Conservation (phyloP, 2,797 vertebrate species). For the Tapera naevia region DNA sequence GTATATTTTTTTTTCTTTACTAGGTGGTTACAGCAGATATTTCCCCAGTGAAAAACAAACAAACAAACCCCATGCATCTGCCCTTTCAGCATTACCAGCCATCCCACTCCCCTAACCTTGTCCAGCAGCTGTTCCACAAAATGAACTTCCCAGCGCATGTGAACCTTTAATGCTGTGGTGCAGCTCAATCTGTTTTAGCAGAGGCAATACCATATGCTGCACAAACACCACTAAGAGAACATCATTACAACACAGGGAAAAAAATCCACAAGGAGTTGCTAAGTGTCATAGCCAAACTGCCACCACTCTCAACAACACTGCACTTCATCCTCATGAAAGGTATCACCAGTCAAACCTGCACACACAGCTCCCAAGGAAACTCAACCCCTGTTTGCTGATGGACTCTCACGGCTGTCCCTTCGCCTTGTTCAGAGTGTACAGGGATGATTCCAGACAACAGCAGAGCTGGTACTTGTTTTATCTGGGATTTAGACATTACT, state of each 20-base stretch:
- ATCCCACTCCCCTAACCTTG: neutral
- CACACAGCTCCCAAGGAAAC: neutral
- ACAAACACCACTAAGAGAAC: neutral
- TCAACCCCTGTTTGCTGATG: neutral
- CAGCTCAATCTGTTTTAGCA: neutral
- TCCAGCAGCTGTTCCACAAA: neutral
- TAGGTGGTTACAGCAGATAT: neutral
- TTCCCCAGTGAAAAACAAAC: neutral
- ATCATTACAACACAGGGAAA: neutral
- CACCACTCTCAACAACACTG: rapidly evolving
- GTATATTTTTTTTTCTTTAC: neutral
- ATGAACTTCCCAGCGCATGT: rapidly evolving
- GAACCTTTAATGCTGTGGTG: neutral
- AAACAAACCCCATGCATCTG: rapidly evolving
- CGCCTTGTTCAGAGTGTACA: neutral
- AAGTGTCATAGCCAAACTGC: neutral
- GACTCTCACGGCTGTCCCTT: neutral
- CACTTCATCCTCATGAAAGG: neutral
- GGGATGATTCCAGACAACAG: neutral
- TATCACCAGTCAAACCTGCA: neutral
- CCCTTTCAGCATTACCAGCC: neutral
- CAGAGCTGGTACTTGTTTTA: neutral
- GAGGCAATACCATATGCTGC: neutral
- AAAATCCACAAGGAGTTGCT: too few relatives aligned
- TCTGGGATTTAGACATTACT: too few relatives aligned